Evolutionary conservation across 1,140 invertebrate genomes (phyloP).

Genomic region (Grapholita molesta): DNA sequence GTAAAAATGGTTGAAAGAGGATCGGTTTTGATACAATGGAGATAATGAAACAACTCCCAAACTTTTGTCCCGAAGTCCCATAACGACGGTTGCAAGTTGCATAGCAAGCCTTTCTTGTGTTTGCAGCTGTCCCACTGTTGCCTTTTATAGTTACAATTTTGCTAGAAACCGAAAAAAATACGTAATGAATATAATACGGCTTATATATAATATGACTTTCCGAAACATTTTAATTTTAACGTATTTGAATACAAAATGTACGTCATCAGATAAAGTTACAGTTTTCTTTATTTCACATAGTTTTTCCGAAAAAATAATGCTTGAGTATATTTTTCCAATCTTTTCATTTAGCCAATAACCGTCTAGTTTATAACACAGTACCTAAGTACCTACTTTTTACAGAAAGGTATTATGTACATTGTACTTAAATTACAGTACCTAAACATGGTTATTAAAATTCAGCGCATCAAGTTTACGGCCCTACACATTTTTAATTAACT

Average conservation of each 20-base stretch:
- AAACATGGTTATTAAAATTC: no score
- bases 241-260: background rate
- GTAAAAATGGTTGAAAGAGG: background rate
- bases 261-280: no score
- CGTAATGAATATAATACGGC: no score
- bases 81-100: background rate
- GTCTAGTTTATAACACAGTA: background rate
- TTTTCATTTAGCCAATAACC: background rate
- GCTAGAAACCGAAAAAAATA: background rate
- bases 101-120: background rate
- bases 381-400: no score
- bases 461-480: background rate
- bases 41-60: background rate
- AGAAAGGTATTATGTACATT: no score
- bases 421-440: no score
- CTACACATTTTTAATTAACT: background rate
- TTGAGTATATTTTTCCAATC: no score
- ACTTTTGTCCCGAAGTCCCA: background rate
- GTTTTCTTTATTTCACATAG: background rate
- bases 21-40: background rate
- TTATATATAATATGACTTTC: no score
- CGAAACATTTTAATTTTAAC: no score
- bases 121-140: conserved; percentile 1
- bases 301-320: background rate
- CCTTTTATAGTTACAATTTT: background rate